Percentiles rank a stretch among this genome's conserved stretches.
These are phyloP conservation scores for Teleiodes luculella DNA, from an alignment of 2,888 invertebrate species.

Conservation along the genomic window DNA sequence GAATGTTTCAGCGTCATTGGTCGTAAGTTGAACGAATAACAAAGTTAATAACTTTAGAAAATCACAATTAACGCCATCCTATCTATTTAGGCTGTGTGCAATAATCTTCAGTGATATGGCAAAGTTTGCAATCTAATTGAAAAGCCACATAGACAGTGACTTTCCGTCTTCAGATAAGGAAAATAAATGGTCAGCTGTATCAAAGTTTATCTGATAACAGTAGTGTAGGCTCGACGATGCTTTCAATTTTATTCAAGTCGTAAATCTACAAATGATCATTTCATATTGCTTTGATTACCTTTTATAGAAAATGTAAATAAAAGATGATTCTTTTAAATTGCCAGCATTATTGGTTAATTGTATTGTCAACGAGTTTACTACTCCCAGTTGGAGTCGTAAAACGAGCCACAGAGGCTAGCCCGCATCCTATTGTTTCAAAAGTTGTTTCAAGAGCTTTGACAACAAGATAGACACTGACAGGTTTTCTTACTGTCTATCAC, in stretches of 20 bases:
- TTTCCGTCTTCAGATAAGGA: slow-evolving; percentile 31
- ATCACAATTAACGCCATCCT: background rate
- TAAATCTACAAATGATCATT: slow-evolving; percentile 11
- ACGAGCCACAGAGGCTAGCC: slow-evolving; percentile 43
- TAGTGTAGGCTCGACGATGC: slow-evolving; percentile 3
- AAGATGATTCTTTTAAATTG: slow-evolving; percentile 29
- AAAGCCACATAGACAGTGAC: slow-evolving; percentile 8
- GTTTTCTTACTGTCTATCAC: too few species aligned
- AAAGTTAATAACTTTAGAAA: background rate
- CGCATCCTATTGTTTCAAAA: slow-evolving; percentile 64
- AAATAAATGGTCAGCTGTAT: slow-evolving; percentile 26
- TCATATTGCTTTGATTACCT: slow-evolving; percentile 4
- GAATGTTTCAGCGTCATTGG: slow-evolving; percentile 25
- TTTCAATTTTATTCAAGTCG: slow-evolving; percentile 23
- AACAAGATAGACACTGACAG: slow-evolving; percentile 29
- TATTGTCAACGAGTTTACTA: slow-evolving; percentile 46
- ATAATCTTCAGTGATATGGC: background rate
- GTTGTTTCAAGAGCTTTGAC: slow-evolving; percentile 52
- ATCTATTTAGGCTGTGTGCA: too few species aligned
- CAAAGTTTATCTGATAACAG: slow-evolving; percentile 21
- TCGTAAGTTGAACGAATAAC: background rate
- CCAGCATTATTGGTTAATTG: slow-evolving; percentile 45
- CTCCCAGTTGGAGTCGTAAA: slow-evolving; percentile 37
- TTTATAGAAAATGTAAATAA: slow-evolving; percentile 12
- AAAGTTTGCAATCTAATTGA: slow-evolving; percentile 11